Evolutionary conservation across 2,888 invertebrate genomes (phyloP).

Genomic region (Diplazon laetatorius): DNA sequence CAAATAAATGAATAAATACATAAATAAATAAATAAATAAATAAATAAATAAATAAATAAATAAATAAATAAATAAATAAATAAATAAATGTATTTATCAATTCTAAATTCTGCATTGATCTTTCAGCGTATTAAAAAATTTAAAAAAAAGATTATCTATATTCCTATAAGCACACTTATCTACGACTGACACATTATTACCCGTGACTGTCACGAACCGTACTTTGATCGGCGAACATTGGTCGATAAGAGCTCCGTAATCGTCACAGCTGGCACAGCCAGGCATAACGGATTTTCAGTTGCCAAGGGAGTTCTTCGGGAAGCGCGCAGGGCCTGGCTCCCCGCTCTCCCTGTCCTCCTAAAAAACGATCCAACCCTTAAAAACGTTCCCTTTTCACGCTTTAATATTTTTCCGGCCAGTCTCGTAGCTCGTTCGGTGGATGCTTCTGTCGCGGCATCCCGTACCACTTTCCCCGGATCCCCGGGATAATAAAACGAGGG

Average conservation of each 20-base stretch:
- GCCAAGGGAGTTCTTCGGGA: constrained; percentile 11
- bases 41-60: too few relatives aligned
- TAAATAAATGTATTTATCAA: too few relatives aligned
- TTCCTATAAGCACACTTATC: too few relatives aligned
- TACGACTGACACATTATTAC: too few relatives aligned
- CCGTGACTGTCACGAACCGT: not conserved
- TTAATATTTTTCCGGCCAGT: constrained; percentile 61
- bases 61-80: too few relatives aligned
- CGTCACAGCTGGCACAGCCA: constrained; percentile 35
- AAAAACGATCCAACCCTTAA: constrained; percentile 59
- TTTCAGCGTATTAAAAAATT: too few relatives aligned
- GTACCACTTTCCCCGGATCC: constrained; percentile 38
- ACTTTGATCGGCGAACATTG: constrained; percentile 6
- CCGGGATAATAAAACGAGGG: constrained; percentile 55
- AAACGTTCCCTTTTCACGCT: constrained; percentile 60
- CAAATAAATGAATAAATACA: too few relatives aligned
- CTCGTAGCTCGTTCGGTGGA: constrained; percentile 8
- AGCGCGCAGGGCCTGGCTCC: constrained; percentile 32
- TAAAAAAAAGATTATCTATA: not conserved
- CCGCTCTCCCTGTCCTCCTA: too few relatives aligned
- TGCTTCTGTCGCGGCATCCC: constrained; percentile 21
- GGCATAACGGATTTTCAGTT: constrained; percentile 51
- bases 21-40: too few relatives aligned
- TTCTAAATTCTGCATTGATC: too few relatives aligned
- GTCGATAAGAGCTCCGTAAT: constrained; percentile 29